Percentiles rank a stretch among this genome's conserved stretches.
Evolutionary conservation across 2,888 invertebrate species (phyloP).

Genomic region (Acanthosepion esculentum): DNA sequence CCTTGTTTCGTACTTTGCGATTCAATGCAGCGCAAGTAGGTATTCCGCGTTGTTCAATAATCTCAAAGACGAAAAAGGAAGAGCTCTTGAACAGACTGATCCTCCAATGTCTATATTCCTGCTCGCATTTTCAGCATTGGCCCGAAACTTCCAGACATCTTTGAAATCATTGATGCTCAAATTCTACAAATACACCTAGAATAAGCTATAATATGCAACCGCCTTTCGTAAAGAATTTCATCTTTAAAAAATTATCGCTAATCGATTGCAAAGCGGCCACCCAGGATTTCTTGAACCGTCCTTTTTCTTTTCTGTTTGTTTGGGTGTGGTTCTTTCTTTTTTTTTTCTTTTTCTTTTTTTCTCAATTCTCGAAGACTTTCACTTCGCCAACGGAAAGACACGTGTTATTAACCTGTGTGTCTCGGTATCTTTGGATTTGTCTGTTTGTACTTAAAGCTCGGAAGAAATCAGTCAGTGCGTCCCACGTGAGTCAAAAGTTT

Average conservation of each 20-base stretch:
- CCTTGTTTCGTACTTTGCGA: no score
- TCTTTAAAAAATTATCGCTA: not conserved
- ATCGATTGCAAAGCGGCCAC: not conserved
- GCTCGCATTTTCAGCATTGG: no score
- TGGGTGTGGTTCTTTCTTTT: not conserved
- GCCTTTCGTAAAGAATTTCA: no score
- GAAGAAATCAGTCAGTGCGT: not conserved
- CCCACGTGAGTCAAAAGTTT: not conserved
- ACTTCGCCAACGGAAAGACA: constrained; percentile 33
- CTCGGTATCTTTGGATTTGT: not conserved
- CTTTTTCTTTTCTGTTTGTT: not conserved
- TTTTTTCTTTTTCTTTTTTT: not conserved
- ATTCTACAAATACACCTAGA: no score
- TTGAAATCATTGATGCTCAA: no score
- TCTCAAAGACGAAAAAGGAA: no score
- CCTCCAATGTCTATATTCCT: no score
- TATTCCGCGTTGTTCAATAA: no score
- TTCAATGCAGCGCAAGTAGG: no score
- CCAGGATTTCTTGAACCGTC: not conserved
- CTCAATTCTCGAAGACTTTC: not conserved
- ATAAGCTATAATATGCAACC: no score
- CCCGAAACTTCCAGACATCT: no score
- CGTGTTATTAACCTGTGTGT: constrained; percentile 13
- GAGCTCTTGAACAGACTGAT: no score
- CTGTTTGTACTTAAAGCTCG: constrained; percentile 33